Conservation (phyloP, 2,888 invertebrate genomes). For the Hirtodrosophila confusa region DNA sequence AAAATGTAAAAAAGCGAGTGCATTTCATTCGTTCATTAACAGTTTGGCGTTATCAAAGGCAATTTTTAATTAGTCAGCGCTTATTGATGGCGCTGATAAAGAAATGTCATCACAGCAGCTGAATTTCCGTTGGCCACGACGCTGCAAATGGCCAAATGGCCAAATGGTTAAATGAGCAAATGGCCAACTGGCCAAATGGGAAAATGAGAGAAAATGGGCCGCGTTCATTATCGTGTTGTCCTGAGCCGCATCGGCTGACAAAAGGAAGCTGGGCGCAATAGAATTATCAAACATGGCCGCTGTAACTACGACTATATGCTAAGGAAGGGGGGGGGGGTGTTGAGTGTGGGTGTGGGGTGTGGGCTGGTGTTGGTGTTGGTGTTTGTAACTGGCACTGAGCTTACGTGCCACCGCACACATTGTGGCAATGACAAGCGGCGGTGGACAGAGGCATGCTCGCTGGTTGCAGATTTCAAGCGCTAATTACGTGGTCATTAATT, state of each 20-base stretch:
- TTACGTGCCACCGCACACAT: constrained; percentile 72
- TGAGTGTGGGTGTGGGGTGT: constrained; percentile 1
- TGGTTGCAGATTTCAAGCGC: constrained; percentile 64
- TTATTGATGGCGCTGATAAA: constrained; percentile 68
- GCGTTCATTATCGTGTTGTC: constrained; percentile 59
- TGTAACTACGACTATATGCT: constrained; percentile 50
- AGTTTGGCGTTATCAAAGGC: constrained; percentile 67
- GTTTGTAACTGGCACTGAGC: constrained; percentile 12
- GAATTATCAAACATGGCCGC: constrained; percentile 77
- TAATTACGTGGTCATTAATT: constrained; percentile 82
- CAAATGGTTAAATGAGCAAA: constrained; percentile 33
- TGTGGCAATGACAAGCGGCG: constrained; percentile 37
- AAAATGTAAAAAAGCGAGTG: constrained; percentile 30
- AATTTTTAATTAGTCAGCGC: constrained; percentile 70
- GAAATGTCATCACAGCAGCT: constrained; percentile 72
- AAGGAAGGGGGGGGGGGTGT: constrained; percentile 31
- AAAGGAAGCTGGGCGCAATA: constrained; percentile 69
- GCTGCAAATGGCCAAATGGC: constrained; percentile 45
- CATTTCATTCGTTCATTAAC: constrained; percentile 52
- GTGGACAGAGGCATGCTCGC: not conserved
- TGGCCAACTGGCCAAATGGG: constrained; percentile 3
- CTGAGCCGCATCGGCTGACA: constrained; percentile 54
- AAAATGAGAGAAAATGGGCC: constrained; percentile 31
- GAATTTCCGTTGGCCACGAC: constrained; percentile 46
- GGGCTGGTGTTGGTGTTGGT: not conserved